Evolutionary conservation across 2,113 vertebrate species (phyloP).

Genomic region (Bagarius yarrelli): DNA sequence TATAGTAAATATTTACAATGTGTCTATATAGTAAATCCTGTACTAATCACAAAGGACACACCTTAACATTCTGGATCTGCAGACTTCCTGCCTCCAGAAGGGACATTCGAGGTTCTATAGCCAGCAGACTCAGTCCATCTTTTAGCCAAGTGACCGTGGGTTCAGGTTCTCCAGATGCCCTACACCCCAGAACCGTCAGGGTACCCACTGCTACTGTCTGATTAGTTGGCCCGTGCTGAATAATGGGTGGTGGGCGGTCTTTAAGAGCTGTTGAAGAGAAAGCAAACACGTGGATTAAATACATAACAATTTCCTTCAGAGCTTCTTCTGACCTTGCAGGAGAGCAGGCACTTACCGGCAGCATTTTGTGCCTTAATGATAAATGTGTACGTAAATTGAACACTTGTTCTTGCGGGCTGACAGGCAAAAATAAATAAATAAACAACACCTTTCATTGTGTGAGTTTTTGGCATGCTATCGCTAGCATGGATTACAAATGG

Average conservation of each 20-base stretch:
- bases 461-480: conserved; percentile 63
- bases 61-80: conserved; percentile 89
- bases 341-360: conserved; percentile 4
- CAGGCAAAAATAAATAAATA: conserved; percentile 43
- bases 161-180: conserved; percentile 91
- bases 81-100: conserved; percentile 90
- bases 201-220: conserved; percentile 89
- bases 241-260: conserved; percentile 95
- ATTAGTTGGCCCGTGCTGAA: conserved; percentile 93
- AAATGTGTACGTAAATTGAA: conserved; percentile 62
- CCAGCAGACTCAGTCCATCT: conserved; percentile 90
- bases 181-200: conserved; percentile 88
- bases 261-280: conserved; percentile 78
- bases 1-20: too few species aligned
- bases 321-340: conserved; percentile 37
- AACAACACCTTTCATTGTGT: conserved; percentile 41
- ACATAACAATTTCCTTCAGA: conserved; percentile 7
- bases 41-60: not conserved
- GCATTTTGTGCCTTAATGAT: conserved; percentile 46
- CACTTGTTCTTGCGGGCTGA: conserved; percentile 60
- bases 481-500: conserved; percentile 71
- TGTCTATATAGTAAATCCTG: too few species aligned
- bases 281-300: conserved; percentile 17
- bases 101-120: conserved; percentile 85
- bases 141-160: conserved; percentile 96